Evolutionary conservation across 2,888 invertebrate species (phyloP).

Genomic region (Volucella zonaria): DNA sequence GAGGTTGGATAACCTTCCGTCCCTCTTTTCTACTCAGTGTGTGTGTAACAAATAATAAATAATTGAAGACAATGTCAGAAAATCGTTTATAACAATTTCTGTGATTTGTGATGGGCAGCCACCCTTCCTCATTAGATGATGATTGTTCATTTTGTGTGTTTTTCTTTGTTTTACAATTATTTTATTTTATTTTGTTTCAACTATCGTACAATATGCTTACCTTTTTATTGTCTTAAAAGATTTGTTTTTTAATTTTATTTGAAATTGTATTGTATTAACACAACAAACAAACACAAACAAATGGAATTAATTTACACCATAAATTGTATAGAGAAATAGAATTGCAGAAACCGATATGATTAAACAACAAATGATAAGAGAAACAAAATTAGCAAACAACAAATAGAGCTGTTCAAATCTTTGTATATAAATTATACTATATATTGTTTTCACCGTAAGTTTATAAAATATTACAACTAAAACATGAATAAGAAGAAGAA

Average conservation of each 20-base stretch:
- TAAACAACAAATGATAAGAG: conserved; percentile 8
- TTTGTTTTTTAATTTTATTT: conserved; percentile 21
- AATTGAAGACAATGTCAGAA: conserved; percentile 57
- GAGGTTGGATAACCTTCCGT: conserved; percentile 28
- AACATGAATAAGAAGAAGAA: conserved; percentile 14
- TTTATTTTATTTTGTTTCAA: conserved; percentile 57
- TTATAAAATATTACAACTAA: conserved; percentile 64
- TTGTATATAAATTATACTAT: conserved; percentile 72
- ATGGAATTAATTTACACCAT: conserved; percentile 25
- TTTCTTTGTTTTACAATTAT: conserved; percentile 29
- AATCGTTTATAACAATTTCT: conserved; percentile 66
- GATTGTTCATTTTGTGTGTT: conserved; percentile 45
- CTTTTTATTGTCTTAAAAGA: conserved; percentile 41
- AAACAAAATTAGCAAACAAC: conserved; percentile 8
- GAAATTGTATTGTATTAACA: conserved; percentile 22
- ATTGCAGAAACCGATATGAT: conserved; percentile 39
- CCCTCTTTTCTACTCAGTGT: conserved; percentile 54
- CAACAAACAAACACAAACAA: conserved; percentile 30
- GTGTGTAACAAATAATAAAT: conserved; percentile 50
- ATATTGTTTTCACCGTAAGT: conserved; percentile 72
- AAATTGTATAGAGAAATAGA: conserved; percentile 44
- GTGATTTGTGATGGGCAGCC: conserved; percentile 70
- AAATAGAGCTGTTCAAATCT: conserved; percentile 62
- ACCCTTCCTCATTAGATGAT: conserved; percentile 39
- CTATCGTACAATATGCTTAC: too few relatives aligned